Conservation (phyloP, 2,113 vertebrate genomes). For the Australoheros scitulus region DNA sequence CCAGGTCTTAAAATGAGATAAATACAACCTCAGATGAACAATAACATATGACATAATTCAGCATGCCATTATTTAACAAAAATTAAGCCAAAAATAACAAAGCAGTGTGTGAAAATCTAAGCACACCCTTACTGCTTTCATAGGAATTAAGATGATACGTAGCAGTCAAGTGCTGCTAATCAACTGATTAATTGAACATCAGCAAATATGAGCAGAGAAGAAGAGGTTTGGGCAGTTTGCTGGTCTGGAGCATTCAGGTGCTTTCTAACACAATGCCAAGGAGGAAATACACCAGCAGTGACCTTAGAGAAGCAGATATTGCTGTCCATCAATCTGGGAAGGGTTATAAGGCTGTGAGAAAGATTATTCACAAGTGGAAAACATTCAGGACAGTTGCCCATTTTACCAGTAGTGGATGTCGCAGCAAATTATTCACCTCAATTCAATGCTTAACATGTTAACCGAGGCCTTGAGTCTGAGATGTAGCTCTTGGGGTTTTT, state of each 20-base stretch:
- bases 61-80: neutral
- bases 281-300: neutral
- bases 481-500: too few relatives aligned
- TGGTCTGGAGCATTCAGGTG: neutral
- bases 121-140: neutral
- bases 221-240: neutral
- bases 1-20: neutral
- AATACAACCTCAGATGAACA: neutral
- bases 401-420: neutral
- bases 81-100: neutral
- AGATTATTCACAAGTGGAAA: conserved; percentile 2
- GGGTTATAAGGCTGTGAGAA: neutral
- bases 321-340: neutral
- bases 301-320: neutral
- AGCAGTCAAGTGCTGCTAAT: neutral
- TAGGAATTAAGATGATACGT: neutral
- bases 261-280: neutral
- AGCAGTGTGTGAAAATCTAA: neutral
- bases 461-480: too few relatives aligned
- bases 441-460: too few relatives aligned
- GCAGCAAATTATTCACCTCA: neutral
- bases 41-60: neutral
- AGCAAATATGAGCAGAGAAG: neutral
- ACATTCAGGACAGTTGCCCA: neutral
- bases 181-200: neutral